Conservation (phyloP, 2,797 vertebrate genomes). For the Euthynnus affinis region DNA sequence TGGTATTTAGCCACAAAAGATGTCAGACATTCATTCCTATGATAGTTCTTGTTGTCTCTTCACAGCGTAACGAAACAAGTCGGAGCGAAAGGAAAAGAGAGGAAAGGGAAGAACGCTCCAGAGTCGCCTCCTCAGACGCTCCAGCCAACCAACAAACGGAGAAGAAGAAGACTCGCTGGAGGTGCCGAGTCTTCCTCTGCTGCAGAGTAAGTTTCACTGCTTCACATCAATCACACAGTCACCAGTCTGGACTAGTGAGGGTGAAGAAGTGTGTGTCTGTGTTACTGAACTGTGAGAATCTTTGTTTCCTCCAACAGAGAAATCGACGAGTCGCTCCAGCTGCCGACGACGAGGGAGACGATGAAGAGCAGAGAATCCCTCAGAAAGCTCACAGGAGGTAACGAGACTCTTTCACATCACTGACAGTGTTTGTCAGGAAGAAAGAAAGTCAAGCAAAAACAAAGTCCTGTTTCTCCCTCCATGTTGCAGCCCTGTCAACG, state of each 20-base stretch:
- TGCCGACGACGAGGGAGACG: background rate
- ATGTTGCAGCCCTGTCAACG: background rate
- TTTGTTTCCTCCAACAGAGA: too few relatives aligned
- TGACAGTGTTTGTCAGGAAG: background rate
- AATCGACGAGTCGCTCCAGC: background rate
- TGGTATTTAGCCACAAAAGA: too few relatives aligned
- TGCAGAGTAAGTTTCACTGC: background rate
- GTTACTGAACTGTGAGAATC: too few relatives aligned
- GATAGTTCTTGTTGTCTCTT: background rate
- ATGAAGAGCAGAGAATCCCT: background rate
- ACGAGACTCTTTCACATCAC: background rate
- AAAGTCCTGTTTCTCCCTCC: background rate
- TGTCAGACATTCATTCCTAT: background rate
- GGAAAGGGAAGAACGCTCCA: background rate
- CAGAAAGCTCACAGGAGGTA: slow-evolving; percentile 1
- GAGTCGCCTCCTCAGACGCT: slow-evolving; percentile 4
- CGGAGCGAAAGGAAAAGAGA: background rate
- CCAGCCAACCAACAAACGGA: slow-evolving; percentile 6
- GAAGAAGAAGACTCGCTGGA: background rate
- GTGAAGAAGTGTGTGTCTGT: too few relatives aligned
- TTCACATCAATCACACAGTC: background rate
- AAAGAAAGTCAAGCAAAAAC: background rate
- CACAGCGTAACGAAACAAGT: background rate
- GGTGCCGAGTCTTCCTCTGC: background rate
- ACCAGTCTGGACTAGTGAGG: background rate